These are phyloP conservation scores for Ecliptopera silaceata DNA, from an alignment of 2,888 invertebrate species.

Conservation along the genomic window DNA sequence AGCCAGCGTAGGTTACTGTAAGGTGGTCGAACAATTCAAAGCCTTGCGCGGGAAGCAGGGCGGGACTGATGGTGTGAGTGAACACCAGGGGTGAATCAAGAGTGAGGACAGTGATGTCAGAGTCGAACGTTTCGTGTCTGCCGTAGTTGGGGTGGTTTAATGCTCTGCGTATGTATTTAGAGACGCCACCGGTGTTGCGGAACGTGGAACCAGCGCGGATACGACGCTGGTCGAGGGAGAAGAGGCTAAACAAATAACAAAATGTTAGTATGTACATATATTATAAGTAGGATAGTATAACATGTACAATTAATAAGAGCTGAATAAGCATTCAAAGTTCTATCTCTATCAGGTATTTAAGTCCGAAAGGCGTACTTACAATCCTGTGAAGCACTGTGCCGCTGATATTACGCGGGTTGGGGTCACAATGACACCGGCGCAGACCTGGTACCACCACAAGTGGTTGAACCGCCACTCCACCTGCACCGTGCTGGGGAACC, in stretches of 20 bases:
- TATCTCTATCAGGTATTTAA: too few relatives aligned
- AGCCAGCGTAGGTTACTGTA: slow-evolving; percentile 48
- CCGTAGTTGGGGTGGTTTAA: slow-evolving; percentile 35
- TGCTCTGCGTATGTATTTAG: neutral
- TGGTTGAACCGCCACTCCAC: slow-evolving; percentile 35
- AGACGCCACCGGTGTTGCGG: slow-evolving; percentile 32
- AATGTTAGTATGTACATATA: too few relatives aligned
- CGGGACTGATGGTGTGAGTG: slow-evolving; percentile 9
- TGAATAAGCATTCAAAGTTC: too few relatives aligned
- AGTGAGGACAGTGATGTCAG: slow-evolving; percentile 26
- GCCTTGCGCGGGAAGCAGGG: slow-evolving; percentile 6
- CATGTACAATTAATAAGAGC: too few relatives aligned
- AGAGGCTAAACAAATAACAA: neutral
- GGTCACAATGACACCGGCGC: slow-evolving; percentile 37
- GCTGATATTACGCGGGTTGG: neutral
- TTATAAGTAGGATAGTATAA: too few relatives aligned
- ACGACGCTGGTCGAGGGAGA: slow-evolving; percentile 25
- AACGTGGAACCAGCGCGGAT: slow-evolving; percentile 40
- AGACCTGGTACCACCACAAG: slow-evolving; percentile 26
- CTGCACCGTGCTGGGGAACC: slow-evolving; percentile 49
- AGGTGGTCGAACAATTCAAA: slow-evolving; percentile 32
- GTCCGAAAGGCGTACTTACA: neutral
- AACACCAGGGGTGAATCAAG: slow-evolving; percentile 6
- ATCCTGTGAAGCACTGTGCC: neutral
- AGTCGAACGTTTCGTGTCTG: slow-evolving; percentile 4